Conservation (phyloP, 2,797 vertebrate genomes). For the Cyprinella venusta region DNA sequence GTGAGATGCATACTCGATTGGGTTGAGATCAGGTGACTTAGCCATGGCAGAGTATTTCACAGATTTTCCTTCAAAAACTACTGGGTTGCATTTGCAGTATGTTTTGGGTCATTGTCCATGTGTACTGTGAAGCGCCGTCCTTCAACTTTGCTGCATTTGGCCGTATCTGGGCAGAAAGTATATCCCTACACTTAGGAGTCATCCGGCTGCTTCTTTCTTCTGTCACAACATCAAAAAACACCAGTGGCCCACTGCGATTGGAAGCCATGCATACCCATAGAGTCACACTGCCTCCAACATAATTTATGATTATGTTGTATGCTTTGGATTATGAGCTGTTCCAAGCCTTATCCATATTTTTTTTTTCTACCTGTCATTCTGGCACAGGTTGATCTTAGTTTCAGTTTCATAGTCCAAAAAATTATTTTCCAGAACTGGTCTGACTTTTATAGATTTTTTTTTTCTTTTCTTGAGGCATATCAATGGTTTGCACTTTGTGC, state of each 20-base stretch:
- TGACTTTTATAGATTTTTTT: no score
- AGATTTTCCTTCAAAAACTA: not conserved
- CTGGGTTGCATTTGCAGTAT: not conserved
- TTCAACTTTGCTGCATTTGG: not conserved
- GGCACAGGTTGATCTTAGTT: no score
- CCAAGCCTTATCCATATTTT: not conserved
- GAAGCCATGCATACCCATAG: not conserved
- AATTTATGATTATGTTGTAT: not conserved
- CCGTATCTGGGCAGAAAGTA: not conserved
- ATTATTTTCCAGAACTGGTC: no score
- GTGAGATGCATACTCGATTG: not conserved
- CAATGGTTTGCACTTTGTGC: not conserved
- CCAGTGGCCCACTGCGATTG: not conserved
- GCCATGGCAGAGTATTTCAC: not conserved
- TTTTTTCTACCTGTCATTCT: no score
- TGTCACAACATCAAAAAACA: not conserved
- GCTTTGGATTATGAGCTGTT: not conserved
- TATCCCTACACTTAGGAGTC: not conserved
- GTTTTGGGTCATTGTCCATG: not conserved
- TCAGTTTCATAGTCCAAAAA: no score
- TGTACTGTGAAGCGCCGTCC: not conserved
- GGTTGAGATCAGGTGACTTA: not conserved
- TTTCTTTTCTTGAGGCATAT: no score
- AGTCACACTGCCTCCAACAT: not conserved
- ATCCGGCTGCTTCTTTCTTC: not conserved